Conservation (phyloP, 2,797 vertebrate genomes). For the Acipenser oxyrinchus region DNA sequence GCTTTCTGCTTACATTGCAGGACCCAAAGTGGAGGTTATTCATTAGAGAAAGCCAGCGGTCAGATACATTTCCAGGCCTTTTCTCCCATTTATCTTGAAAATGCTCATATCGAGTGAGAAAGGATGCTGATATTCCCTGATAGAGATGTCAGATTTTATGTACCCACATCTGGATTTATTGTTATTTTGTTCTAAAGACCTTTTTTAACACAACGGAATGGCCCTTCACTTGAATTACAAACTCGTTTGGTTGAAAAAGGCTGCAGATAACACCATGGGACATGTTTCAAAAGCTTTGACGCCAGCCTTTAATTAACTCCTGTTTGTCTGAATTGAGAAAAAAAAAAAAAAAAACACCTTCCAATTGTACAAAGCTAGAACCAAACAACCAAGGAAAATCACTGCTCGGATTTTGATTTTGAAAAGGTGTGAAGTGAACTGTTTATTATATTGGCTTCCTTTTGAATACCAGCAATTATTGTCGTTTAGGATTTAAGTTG, state of each 20-base stretch:
- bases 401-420: too few species aligned
- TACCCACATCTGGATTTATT: conserved; percentile 96
- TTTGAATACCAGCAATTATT: too few species aligned
- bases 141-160: conserved; percentile 98
- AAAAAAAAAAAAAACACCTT: too few species aligned
- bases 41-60: conserved; percentile 98
- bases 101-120: conserved; percentile 88
- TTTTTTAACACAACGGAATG: conserved; percentile 74
- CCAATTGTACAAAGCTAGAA: too few species aligned
- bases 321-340: too few species aligned
- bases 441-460: too few species aligned
- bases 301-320: too few species aligned
- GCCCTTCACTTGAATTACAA: conserved; percentile 87
- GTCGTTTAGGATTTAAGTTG: too few species aligned
- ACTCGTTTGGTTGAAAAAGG: conserved; percentile 43
- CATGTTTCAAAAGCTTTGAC: too few species aligned
- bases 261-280: too few species aligned
- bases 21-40: conserved; percentile 99
- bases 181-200: conserved; percentile 99
- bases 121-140: conserved; percentile 99
- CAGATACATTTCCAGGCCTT: conserved; percentile 99
- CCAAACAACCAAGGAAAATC: too few species aligned
- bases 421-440: too few species aligned
- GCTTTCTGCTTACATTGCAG: conserved; percentile 99
- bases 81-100: conserved; percentile 99